A percentile compares a stretch with the other conserved stretches of the same genome.
Evolutionary conservation across 2,797 vertebrate species (phyloP).

Genomic region (Danio aesculapii): DNA sequence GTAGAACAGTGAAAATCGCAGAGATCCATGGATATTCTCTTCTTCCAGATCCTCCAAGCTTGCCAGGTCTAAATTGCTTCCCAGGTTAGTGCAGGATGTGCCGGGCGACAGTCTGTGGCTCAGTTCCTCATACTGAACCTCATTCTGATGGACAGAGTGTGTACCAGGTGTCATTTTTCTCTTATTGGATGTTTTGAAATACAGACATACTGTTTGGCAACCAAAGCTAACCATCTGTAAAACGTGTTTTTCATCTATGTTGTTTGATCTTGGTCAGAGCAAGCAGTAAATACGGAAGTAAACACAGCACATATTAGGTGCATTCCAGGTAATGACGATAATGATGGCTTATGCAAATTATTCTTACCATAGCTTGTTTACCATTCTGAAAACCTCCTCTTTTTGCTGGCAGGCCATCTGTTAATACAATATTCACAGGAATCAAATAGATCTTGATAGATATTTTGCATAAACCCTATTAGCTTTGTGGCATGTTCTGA

Average conservation of each 20-base stretch:
- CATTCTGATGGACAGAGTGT: slow-evolving; percentile 58
- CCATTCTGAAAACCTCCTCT: slow-evolving; percentile 46
- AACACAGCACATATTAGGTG: not conserved
- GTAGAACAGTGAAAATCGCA: slow-evolving; percentile 77
- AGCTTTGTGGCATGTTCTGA: not conserved
- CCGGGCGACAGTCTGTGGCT: slow-evolving; percentile 64
- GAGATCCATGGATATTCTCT: slow-evolving; percentile 62
- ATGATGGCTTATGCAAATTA: not conserved
- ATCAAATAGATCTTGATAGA: slow-evolving; percentile 8
- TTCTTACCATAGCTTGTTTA: slow-evolving; percentile 52
- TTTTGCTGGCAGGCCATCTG: slow-evolving; percentile 43
- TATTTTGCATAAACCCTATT: not conserved
- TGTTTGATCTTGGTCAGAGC: not conserved
- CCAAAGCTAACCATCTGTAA: not conserved
- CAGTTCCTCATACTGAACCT: slow-evolving; percentile 59
- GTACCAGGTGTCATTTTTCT: not conserved
- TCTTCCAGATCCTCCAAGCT: slow-evolving; percentile 52
- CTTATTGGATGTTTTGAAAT: slow-evolving; percentile 8
- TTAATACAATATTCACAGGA: slow-evolving; percentile 58
- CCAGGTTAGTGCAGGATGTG: slow-evolving; percentile 43
- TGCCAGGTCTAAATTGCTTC: slow-evolving; percentile 43
- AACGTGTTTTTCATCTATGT: slow-evolving; percentile 1
- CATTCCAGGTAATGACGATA: not conserved
- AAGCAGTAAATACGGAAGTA: not conserved
- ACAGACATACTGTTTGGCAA: not conserved